Evolutionary conservation across 1,140 invertebrate species (phyloP), one percentile per base, ranked within the genome.

Genomic region (Pygmarrhopalites habei): DNA sequence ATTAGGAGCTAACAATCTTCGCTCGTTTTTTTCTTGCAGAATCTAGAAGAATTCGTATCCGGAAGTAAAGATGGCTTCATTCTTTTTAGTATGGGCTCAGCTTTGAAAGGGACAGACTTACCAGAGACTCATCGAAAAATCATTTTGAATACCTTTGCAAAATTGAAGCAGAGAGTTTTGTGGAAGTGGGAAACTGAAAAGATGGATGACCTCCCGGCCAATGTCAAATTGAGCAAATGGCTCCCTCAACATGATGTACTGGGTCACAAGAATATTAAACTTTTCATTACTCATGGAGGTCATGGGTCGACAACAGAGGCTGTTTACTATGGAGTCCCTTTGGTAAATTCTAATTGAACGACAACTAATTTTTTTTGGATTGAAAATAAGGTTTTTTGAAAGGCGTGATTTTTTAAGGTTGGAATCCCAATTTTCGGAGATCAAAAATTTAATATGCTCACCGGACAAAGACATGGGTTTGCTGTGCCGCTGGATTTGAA

Each of bases 171-270:
- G 58, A 47, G 59, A 51, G 70, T 78, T 14, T 56, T 77, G 1
- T 76, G 75, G 74, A 76, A 77, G 67, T 69, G 69, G 69, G 72
- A 73, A 49, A 65, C 73, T 58, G 66, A 72, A 35, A 60, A 73
- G 19, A 64, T 67, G 56, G 4, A 23, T 2, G 56, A 67, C 19
- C 32, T 65, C 1, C 85, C 87, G 1, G 72, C 79, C 1, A 90
- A 89, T 74, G 83, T 90, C 0, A 82, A 82, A 72, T 76, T 86
- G 0, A 82, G 81, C 1, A 80, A 82, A 44, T 91, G 88, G 88
- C 76, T 89, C 67, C 88, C 88, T 1, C 88, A 91, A 73, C 88
- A 90, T 72, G 88, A 91, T 72, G 78, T 91, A 28, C 77, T 90
- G 84, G 56, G 77, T 61, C 84, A 87, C 74, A 78, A 80, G 2